These are phyloP conservation scores for Aleiodes alternator DNA, from an alignment of 2,888 invertebrate species.

Conservation along the genomic window DNA sequence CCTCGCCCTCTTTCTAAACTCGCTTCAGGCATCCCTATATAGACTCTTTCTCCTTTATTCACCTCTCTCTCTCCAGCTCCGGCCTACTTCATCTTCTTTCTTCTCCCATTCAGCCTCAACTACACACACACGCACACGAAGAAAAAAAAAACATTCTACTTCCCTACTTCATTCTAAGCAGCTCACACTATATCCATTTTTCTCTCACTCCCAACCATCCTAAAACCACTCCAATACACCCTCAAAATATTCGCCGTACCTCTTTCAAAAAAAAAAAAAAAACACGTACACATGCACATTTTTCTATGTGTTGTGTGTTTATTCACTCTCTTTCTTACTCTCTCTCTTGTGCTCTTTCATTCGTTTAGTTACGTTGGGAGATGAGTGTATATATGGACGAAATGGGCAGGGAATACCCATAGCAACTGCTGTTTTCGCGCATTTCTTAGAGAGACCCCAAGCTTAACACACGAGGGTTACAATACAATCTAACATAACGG, in stretches of 20 bases:
- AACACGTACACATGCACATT: background rate
- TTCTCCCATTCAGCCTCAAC: constrained; percentile 45
- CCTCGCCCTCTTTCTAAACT: constrained; percentile 36
- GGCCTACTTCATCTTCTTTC: constrained; percentile 44
- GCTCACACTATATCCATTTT: constrained; percentile 46
- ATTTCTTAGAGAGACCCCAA: constrained; percentile 70
- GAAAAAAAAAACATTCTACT: constrained; percentile 31
- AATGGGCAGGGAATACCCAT: constrained; percentile 65
- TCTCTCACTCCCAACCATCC: constrained; percentile 46
- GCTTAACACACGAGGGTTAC: constrained; percentile 49
- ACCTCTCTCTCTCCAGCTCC: constrained; percentile 51
- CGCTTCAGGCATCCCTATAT: constrained; percentile 54
- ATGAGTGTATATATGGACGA: constrained; percentile 22
- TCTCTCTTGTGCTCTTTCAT: constrained; percentile 7
- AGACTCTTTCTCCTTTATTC: constrained; percentile 50
- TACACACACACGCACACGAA: too few species aligned
- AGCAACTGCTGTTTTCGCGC: constrained; percentile 74
- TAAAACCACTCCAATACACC: constrained; percentile 42
- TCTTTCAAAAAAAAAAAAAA: too few species aligned
- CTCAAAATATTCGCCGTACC: constrained; percentile 3
- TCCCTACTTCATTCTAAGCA: constrained; percentile 44
- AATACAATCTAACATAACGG: constrained; percentile 69
- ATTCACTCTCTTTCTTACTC: constrained; percentile 17
- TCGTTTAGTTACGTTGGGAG: constrained; percentile 6
- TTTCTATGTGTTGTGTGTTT: constrained; percentile 29